Base-by-base conservation (phyloP, 2,113 vertebrate species). In the Atherinomorus stipes region DNA sequence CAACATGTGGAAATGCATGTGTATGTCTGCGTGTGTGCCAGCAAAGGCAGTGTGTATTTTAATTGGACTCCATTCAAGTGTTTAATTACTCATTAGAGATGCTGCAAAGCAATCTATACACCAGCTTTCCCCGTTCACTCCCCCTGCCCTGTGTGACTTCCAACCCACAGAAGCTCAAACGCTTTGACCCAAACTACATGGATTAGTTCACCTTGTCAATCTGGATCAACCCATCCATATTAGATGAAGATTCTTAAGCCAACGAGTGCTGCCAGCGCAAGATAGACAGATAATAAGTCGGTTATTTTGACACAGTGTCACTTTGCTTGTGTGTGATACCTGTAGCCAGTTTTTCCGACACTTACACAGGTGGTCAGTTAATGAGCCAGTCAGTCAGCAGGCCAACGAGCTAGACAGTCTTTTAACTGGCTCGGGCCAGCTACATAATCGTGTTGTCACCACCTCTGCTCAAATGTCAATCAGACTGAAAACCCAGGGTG, bases 81-180 rank as follows among this genome's bases (percentile, higher is more conserved):
- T 90, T 91, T 91, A 92, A 91, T 91, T 89, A 88, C 88, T 92
- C 89, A 89, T 90, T 92, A 90, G 87, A 72, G 82, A 85, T 88
- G 85, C 77, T 78, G 89, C 89, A 89, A 73, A 78, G 88, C 78
- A 80, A 91, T 89, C 90, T 73, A 89, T 86, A 85, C 87, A 73
- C 23, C 84, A 74, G 61, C 80, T 71, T 57, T 74, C 51, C 76
- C 67, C 52, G 16, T 61, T 59, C 31, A 11, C 79, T 62, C 47
- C 71, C 59, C 31, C 57, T 71, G 79, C 81, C 85, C 83, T 78
- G 45, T 25, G 69, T 13, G 64, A 84, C 84, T 83, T 50, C 60
- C 79, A 67, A 28, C 79, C 80, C 80, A 11, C 67, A 42, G 79
- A 85, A 78, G 78, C 85, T 86, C 77, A 80, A 71, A 56, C 65